Percentiles rank a stretch among this genome's conserved stretches.
Conservation (phyloP, 2,797 vertebrate genomes). For the Chelon auratus region DNA sequence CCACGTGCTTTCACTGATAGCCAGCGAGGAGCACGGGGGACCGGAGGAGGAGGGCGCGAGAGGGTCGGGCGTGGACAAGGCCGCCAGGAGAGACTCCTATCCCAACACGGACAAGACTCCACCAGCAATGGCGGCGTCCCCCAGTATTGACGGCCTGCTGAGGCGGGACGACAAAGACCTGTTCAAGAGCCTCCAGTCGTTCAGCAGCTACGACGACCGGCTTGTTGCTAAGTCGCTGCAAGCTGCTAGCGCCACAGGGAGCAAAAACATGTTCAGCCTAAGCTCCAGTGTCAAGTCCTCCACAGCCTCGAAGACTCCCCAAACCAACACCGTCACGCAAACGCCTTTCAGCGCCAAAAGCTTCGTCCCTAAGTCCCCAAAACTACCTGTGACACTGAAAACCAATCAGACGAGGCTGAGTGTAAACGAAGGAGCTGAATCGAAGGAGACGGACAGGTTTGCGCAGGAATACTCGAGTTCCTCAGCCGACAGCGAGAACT, state of each 20-base stretch:
- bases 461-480: constrained; percentile 41
- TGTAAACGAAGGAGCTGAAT: constrained; percentile 45
- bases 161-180: constrained; percentile 50
- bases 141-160: constrained; percentile 25
- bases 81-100: constrained; percentile 69
- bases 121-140: neutral
- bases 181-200: constrained; percentile 32
- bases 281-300: constrained; percentile 59
- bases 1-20: constrained; percentile 90
- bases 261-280: constrained; percentile 61
- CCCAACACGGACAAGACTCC: constrained; percentile 74
- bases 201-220: constrained; percentile 41
- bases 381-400: constrained; percentile 67
- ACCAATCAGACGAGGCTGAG: constrained; percentile 32
- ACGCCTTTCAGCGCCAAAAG: constrained; percentile 58
- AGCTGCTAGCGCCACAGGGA: constrained; percentile 33
- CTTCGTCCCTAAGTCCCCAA: constrained; percentile 62
- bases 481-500: constrained; percentile 85
- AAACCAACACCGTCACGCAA: constrained; percentile 35
- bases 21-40: constrained; percentile 76
- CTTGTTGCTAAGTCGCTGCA: constrained; percentile 41
- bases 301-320: constrained; percentile 39
- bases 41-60: constrained; percentile 55
- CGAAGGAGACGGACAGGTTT: constrained; percentile 54
- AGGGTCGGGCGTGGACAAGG: constrained; percentile 46